Evolutionary conservation across 1,140 invertebrate species (phyloP).

Genomic region (Cotesia typhae): DNA sequence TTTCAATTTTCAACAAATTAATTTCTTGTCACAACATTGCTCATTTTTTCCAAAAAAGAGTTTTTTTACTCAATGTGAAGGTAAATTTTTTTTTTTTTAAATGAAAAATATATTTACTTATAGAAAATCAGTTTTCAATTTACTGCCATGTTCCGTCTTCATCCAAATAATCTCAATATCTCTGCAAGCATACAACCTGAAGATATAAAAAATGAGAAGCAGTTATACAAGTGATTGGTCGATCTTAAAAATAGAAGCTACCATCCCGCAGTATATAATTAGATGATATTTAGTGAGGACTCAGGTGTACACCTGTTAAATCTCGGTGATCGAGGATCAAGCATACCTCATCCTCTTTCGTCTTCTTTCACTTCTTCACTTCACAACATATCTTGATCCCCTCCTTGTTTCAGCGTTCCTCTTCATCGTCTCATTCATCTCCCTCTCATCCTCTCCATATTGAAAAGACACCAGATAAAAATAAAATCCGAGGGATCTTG

Average conservation of each 20-base stretch:
- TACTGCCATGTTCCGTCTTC: no score
- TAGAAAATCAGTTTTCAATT: no score
- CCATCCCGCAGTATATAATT: slow-evolving; percentile 50
- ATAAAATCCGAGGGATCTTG: background rate
- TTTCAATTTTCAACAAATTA: no score
- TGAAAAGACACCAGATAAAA: background rate
- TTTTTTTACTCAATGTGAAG: no score
- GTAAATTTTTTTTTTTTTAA: no score
- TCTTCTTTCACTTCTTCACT: slow-evolving; percentile 4
- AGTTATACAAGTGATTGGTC: slow-evolving; percentile 49
- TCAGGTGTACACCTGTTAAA: slow-evolving; percentile 49
- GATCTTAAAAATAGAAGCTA: slow-evolving; percentile 47
- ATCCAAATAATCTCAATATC: no score
- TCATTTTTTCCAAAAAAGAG: no score
- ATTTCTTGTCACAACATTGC: no score
- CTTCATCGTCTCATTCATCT: no score
- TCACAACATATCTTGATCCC: background rate
- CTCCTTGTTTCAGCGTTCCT: background rate
- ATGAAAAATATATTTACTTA: no score
- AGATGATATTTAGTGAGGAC: slow-evolving; percentile 52
- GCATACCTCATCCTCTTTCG: no score
- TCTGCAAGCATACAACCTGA: no score
- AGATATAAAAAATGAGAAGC: background rate
- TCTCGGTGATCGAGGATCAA: slow-evolving; percentile 13
- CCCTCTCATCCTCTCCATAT: background rate